Evolutionary conservation across 2,888 invertebrate genomes (phyloP).

Genomic region (Escarpia spicata): DNA sequence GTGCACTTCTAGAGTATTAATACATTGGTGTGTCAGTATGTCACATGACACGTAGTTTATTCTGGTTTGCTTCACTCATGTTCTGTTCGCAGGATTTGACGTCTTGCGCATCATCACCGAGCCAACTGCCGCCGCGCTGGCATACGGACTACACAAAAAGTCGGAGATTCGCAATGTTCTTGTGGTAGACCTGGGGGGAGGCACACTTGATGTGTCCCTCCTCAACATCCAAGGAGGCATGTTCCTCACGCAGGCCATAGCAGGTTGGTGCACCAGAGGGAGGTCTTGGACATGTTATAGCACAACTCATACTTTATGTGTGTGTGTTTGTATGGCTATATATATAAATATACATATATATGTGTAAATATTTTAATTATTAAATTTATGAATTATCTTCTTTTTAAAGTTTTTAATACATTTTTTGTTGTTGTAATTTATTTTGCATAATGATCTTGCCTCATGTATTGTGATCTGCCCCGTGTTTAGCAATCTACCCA

Average conservation of each 20-base stretch:
- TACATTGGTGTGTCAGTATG: too few relatives aligned
- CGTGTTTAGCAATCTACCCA: too few relatives aligned
- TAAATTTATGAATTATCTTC: neutral
- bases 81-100: constrained; percentile 63
- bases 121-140: constrained; percentile 69
- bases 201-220: constrained; percentile 67
- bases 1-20: too few relatives aligned
- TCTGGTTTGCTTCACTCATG: neutral
- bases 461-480: too few relatives aligned
- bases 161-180: constrained; percentile 65
- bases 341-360: neutral
- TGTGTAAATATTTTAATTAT: neutral
- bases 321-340: constrained; percentile 6
- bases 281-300: neutral
- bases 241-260: constrained; percentile 67
- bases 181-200: constrained; percentile 68
- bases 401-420: neutral
- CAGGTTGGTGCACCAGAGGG: constrained; percentile 32
- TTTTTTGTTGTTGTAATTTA: neutral
- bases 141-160: constrained; percentile 69
- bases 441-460: too few relatives aligned
- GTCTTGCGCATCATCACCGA: constrained; percentile 68
- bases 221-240: constrained; percentile 68
- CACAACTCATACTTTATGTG: neutral
- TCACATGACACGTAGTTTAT: neutral